phyloP scores from a whole-genome alignment of 2,888 invertebrate species.

The Pandemis cinnamomeana region DNA sequence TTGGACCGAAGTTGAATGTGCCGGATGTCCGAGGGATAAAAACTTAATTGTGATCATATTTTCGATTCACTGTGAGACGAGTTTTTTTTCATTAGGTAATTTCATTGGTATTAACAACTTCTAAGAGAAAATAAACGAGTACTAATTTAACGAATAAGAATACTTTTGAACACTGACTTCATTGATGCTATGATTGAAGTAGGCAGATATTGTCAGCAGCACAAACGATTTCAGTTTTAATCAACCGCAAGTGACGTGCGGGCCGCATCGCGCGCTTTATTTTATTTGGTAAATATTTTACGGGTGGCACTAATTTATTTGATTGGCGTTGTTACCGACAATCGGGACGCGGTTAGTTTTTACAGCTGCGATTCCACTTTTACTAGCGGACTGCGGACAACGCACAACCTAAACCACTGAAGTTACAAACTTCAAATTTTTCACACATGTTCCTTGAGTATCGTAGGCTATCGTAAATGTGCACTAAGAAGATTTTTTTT shows the following conservation, averaged over 20 bases:
- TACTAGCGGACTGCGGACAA: neutral
- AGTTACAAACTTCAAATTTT: too few relatives aligned
- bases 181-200: neutral
- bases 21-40: slow-evolving; percentile 40
- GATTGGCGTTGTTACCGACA: slow-evolving; percentile 39
- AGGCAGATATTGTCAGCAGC: neutral
- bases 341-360: slow-evolving; percentile 48
- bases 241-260: slow-evolving; percentile 1
- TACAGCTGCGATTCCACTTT: slow-evolving; percentile 46
- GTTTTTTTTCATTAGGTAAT: neutral
- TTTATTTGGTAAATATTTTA: slow-evolving; percentile 49
- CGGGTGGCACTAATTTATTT: slow-evolving; percentile 43
- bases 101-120: too few relatives aligned
- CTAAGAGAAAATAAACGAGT: too few relatives aligned
- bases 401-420: too few relatives aligned
- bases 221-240: slow-evolving; percentile 23
- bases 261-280: slow-evolving; percentile 39
- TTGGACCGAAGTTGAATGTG: slow-evolving; percentile 20
- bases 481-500: too few relatives aligned
- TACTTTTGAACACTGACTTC: too few relatives aligned
- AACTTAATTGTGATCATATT: neutral
- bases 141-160: too few relatives aligned
- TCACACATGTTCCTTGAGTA: too few relatives aligned
- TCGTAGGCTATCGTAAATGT: too few relatives aligned
- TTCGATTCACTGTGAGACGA: neutral